Conservation (phyloP, 2,888 invertebrate genomes). For the Tenthredo mesomela region DNA sequence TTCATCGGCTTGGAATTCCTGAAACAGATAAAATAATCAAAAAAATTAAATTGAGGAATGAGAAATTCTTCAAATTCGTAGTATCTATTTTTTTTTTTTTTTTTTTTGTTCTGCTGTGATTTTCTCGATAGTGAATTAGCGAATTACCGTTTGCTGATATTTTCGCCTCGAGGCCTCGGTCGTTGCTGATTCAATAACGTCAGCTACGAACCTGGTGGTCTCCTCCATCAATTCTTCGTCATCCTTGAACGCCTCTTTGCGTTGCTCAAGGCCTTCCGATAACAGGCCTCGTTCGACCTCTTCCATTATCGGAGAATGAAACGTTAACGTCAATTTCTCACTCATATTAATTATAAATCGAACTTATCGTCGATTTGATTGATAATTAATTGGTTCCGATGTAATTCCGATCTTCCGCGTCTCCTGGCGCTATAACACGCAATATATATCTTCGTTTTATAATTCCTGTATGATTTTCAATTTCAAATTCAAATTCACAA, state of each 20-base stretch:
- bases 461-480: no score
- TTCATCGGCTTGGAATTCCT: slow-evolving; percentile 68
- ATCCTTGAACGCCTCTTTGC: slow-evolving; percentile 74
- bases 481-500: no score
- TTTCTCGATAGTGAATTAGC: not conserved
- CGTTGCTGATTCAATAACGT: slow-evolving; percentile 78
- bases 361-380: not conserved
- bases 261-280: slow-evolving; percentile 69
- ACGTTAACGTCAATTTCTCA: slow-evolving; percentile 67
- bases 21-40: slow-evolving; percentile 61
- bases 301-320: slow-evolving; percentile 69
- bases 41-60: slow-evolving; percentile 29
- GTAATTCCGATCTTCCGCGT: not conserved
- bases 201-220: slow-evolving; percentile 78
- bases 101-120: no score
- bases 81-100: not conserved
- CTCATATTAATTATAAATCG: slow-evolving; percentile 60
- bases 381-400: not conserved
- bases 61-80: no score
- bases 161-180: slow-evolving; percentile 76
- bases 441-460: no score
- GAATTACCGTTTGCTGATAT: slow-evolving; percentile 67
- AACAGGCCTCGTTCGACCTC: slow-evolving; percentile 69
- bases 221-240: slow-evolving; percentile 78
- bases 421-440: no score